Base-by-base conservation (phyloP, 2,113 vertebrate species). In the Microcebus ravelobensis region DNA sequence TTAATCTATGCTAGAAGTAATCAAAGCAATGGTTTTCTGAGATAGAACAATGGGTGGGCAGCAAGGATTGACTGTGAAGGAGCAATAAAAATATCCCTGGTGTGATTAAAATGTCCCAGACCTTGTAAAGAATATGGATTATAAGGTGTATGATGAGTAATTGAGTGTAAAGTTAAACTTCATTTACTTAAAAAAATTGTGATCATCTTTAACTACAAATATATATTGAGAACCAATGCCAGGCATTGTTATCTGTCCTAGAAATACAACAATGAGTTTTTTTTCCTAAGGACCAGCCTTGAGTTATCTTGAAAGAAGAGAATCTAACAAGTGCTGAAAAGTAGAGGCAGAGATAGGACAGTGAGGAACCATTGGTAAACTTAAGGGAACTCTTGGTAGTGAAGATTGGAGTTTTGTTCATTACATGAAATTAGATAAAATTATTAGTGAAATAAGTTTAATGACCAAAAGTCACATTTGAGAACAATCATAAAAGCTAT, bases 131-230 rank as follows among this genome's bases (percentile, higher is more conserved):
- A 63, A 31, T n/a, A 45, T 59, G 4, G 8, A 6, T 79, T 68
- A 27, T 12, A 23, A 39, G 20, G 10, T 74, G 12, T 82, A 74
- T 52, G 9, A 21, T 68, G 45, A 87, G n/a, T 74, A 85, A 42
- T 20, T 89, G n/a, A 80, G 14, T 52, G 13, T 27, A 85, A 91
- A 87, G 52, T 79, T 79, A 80, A 84, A 92, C 34, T 84, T 94
- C 14, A 79, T 73, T 85, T 92, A 80, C 8, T 68, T 71, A 52
- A 34, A 74, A 89, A 67, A 59, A 10, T 59, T 52, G 29, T 79
- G 45, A 23, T n/a, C 29, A 42, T 67, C 27, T 91, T 94, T 61
- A 88, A 88, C 80, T 55, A 73, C 27, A 84, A 80, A 65, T 59
- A 67, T 42, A 39, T n/a, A 68, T 15, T 73, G 50, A 93, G 29